These are phyloP conservation scores for Fissipunctia ypsillon DNA, from an alignment of 2,888 invertebrate species.

Conservation along the genomic window DNA sequence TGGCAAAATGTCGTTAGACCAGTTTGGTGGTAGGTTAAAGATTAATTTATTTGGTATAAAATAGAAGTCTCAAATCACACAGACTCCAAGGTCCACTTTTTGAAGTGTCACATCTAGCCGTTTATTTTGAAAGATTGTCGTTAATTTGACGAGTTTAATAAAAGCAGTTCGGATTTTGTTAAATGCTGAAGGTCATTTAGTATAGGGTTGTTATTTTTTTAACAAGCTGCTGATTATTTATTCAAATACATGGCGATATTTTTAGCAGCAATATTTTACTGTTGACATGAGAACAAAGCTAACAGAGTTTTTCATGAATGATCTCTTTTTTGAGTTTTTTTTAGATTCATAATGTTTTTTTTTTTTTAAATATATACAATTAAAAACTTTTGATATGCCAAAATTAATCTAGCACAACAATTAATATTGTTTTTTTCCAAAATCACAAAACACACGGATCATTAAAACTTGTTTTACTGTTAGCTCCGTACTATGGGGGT, in stretches of 20 bases:
- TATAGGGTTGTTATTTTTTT: background rate
- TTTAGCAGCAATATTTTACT: background rate
- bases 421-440: background rate
- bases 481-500: conserved; percentile 22
- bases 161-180: background rate
- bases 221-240: no score
- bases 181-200: conserved; percentile 11
- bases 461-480: conserved; percentile 31
- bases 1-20: background rate
- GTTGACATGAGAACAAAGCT: background rate
- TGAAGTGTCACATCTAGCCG: background rate
- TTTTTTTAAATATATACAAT: background rate
- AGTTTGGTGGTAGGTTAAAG: background rate
- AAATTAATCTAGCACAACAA: background rate
- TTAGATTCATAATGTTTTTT: background rate
- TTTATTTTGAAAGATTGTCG: no score
- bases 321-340: background rate
- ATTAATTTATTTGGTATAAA: background rate
- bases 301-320: background rate
- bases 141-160: no score
- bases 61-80: background rate
- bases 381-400: no score
- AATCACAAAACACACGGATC: no score
- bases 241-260: background rate
- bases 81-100: background rate